Evolutionary conservation across 2,797 vertebrate genomes (phyloP), one percentile per base, ranked within the genome.

Genomic region (Sebastes oblongus): DNA sequence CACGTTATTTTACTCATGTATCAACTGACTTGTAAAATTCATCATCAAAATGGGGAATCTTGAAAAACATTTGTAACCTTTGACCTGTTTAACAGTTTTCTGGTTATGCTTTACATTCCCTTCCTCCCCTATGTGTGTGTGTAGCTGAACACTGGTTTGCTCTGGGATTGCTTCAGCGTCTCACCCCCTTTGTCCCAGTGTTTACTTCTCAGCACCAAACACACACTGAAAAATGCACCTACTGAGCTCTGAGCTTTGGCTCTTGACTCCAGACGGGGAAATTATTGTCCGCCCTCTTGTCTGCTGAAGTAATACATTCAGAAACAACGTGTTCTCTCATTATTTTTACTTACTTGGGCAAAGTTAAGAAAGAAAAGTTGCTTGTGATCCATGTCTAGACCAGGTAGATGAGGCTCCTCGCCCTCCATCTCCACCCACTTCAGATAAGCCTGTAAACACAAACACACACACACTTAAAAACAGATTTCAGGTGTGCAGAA

Each of bases 291-390:
- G 6, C 2, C 36, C 32, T n/a, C 54, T 34, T 14, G 22, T 66
- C 58, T 42, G 10, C 56, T 77, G 18, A 78, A 77, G 72, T 29
- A 69, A 52, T 7, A 65, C 30, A 6, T 64, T 58, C 30, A 77
- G 22, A 30, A 72, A 75, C 69, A 27, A 55, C 20, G 16, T 10
- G 10, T 75, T 24, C 9, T 7, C 18, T 34, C 12, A n/a, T 77
- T 68, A 34, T 69, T 77, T n/a, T 78, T 27, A 88, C 91, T 93
- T 79, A 98, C 98, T 96, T 99, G 98, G 69, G 98, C 98, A 84
- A 98, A 99, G 93, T 98, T 99, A 77, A 99, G 94, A 90, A 99
- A 99, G 94, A 99, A 99, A 66, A 99, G 96, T 88, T 99, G 98
- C 69, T 97, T 95, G 81, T 97, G 96, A 83, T 98, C 96, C 92